Evolutionary conservation across 1,140 invertebrate genomes (phyloP).

Genomic region (Heliconius eleuchia): DNA sequence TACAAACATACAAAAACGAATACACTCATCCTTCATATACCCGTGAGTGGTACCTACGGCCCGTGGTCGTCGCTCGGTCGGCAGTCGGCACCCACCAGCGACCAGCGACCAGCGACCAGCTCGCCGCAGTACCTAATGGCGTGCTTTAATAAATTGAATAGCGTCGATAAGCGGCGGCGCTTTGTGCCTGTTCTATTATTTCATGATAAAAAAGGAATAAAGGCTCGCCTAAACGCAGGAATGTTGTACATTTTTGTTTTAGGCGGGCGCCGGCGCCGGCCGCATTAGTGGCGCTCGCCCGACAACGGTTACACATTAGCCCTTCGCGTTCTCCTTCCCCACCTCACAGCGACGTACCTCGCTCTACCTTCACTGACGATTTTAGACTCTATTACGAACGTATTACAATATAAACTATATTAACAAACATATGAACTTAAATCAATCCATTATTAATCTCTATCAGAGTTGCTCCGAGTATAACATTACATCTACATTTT

Average conservation of each 20-base stretch:
- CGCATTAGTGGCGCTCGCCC: constrained; percentile 68
- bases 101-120: too few relatives aligned
- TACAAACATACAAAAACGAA: too few relatives aligned
- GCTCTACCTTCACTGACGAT: not conserved
- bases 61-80: too few relatives aligned
- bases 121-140: constrained; percentile 36
- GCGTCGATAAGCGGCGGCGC: constrained; percentile 52
- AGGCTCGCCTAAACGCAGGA: constrained; percentile 71
- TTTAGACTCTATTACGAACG: constrained; percentile 16
- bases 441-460: not conserved
- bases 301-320: constrained; percentile 71
- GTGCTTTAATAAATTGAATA: constrained; percentile 56
- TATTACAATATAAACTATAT: not conserved
- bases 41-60: too few relatives aligned
- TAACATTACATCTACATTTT: constrained; percentile 21
- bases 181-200: constrained; percentile 73
- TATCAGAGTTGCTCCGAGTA: not conserved
- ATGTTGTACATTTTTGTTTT: constrained; percentile 73
- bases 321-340: constrained; percentile 37
- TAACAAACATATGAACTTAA: not conserved
- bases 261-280: constrained; percentile 75
- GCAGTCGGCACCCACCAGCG: too few relatives aligned
- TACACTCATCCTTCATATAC: too few relatives aligned
- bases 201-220: constrained; percentile 77
- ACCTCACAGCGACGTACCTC: constrained; percentile 12